Evolutionary conservation across 2,797 vertebrate genomes (phyloP), one percentile per base, ranked within the genome.

Genomic region (Harpagifer antarcticus): DNA sequence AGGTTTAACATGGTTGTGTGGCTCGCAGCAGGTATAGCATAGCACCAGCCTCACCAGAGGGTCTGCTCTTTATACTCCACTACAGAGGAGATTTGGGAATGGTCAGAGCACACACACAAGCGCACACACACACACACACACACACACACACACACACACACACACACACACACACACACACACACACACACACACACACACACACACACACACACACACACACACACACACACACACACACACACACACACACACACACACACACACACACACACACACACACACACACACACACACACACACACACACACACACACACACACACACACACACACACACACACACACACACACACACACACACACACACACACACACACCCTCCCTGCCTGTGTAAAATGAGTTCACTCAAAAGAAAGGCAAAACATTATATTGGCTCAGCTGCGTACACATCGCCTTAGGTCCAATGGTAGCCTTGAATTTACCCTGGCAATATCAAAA

Each of bases 341-440:
- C n/a, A n/a, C n/a, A n/a, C n/a, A n/a, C n/a, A n/a, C n/a, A n/a
- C n/a, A n/a, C n/a, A n/a, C n/a, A n/a, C n/a, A 48, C 1, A 1
- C 20, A 9, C 13, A 12, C 53, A 2, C 20, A 9, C 13, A 12
- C 53, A 37, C 17, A 54, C 58, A 43, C 1, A 1, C 20, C 9
- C 13, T 12, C 53, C 20, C 2, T 20, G 20, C 20, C 40, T 83
- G 73, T 79, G 64, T 66, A 62, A 85, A 85, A 72, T 48, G 66
- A 85, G 74, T 88, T 86, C 79, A 63, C 86, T 83, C 69, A 75
- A 84, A 84, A 86, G 69, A 83, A 78, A 84, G 63, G 70, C 40
- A 68, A 82, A 84, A 73, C 61, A 70, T 89, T 81, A 72, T 71
- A 68, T 64, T 17, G 42, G 74, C 83, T 87, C 78, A 84, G 74